These are phyloP conservation scores for Oreochromis mossambicus DNA, from an alignment of 2,797 vertebrate species.

Conservation along the genomic window DNA sequence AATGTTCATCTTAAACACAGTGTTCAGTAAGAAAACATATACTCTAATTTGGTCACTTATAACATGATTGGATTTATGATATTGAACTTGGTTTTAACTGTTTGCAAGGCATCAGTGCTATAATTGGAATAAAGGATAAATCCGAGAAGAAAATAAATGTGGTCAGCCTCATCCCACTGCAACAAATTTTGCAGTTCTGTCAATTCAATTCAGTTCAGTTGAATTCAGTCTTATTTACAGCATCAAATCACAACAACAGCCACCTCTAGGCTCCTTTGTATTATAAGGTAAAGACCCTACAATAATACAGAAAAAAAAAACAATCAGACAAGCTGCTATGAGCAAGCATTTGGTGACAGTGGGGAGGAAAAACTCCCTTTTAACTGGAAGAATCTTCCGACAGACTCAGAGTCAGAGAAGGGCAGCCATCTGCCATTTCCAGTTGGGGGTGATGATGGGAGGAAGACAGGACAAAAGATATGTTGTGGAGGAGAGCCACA, in stretches of 20 bases:
- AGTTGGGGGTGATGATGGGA: neutral
- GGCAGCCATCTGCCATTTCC: neutral
- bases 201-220: neutral
- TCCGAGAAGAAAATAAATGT: neutral
- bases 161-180: neutral
- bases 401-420: neutral
- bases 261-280: neutral
- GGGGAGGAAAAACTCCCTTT: neutral
- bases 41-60: neutral
- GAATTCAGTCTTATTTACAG: neutral
- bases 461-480: neutral
- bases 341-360: neutral
- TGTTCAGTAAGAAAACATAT: neutral
- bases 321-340: neutral
- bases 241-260: neutral
- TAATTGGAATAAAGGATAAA: neutral
- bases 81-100: neutral
- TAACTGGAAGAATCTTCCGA: neutral
- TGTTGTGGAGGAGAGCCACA: neutral
- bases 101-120: neutral
- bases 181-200: neutral
- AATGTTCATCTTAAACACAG: neutral
- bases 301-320: neutral
- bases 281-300: neutral
- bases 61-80: neutral